Conservation (phyloP, 2,888 invertebrate species). For the Cetonia aurata region DNA sequence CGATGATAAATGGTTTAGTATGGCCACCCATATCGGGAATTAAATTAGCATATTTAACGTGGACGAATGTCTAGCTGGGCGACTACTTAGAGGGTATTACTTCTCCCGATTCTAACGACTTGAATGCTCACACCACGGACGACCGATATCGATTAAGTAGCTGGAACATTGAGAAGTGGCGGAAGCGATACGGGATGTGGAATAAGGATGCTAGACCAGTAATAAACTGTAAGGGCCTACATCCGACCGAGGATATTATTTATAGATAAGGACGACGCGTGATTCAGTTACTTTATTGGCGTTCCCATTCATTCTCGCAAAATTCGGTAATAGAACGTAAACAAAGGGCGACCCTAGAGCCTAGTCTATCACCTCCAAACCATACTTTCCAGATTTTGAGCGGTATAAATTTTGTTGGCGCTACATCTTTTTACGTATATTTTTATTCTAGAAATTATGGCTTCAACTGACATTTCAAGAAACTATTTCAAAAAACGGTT, state of each 20-base stretch:
- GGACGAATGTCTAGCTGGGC: slow-evolving; percentile 4
- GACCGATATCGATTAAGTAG: slow-evolving; percentile 32
- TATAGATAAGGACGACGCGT: slow-evolving; percentile 26
- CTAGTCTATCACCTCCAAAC: not conserved
- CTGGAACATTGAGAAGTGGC: slow-evolving; percentile 26
- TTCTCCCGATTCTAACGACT: slow-evolving; percentile 32
- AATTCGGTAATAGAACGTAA: slow-evolving; percentile 21
- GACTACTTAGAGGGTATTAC: slow-evolving; percentile 32
- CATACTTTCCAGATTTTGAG: not conserved
- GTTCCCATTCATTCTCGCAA: slow-evolving; percentile 24
- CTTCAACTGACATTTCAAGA: too few species aligned
- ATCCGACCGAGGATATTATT: slow-evolving; percentile 35
- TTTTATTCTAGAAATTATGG: too few species aligned
- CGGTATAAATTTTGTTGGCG: not conserved
- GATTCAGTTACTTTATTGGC: slow-evolving; percentile 10
- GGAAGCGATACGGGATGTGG: slow-evolving; percentile 27
- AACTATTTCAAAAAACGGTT: too few species aligned
- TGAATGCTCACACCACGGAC: slow-evolving; percentile 14
- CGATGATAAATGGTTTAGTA: too few species aligned
- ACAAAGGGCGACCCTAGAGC: slow-evolving; percentile 3
- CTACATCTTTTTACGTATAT: too few species aligned
- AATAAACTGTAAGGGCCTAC: slow-evolving; percentile 34
- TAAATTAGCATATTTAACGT: slow-evolving; percentile 25
- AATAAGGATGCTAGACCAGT: slow-evolving; percentile 34
- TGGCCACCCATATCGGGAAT: not conserved